phyloP scores from a whole-genome alignment of 1,140 invertebrate genomes.

The Drosophila bipectinata region DNA sequence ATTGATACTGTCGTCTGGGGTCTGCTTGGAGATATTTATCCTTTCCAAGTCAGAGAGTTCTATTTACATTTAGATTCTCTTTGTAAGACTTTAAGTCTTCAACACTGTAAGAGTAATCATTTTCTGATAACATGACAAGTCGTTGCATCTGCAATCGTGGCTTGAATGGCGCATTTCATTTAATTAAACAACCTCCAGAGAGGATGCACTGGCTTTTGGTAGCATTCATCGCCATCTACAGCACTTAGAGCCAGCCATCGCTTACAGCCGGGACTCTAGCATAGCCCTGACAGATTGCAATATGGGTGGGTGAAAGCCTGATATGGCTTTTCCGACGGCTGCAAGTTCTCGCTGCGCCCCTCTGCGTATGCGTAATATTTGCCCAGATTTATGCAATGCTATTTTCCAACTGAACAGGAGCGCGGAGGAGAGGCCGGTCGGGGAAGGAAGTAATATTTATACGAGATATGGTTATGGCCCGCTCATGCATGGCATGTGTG shows the following conservation, averaged over 20 bases:
- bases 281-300: conserved; percentile 32
- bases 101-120: not conserved
- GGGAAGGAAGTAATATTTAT: conserved; percentile 44
- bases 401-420: conserved; percentile 11
- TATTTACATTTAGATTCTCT: no score
- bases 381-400: conserved; percentile 71
- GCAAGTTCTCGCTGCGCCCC: not conserved
- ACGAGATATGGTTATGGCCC: conserved; percentile 41
- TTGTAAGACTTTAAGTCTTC: not conserved
- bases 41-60: no score
- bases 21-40: not conserved
- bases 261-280: conserved; percentile 36
- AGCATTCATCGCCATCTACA: conserved; percentile 48
- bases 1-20: conserved; percentile 5
- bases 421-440: no score
- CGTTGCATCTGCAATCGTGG: not conserved
- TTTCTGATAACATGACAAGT: not conserved
- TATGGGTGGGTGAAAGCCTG: conserved; percentile 13
- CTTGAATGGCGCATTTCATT: conserved; percentile 40
- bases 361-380: conserved; percentile 64
- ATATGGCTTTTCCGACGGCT: conserved; percentile 25
- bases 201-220: conserved; percentile 20
- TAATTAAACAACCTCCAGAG: conserved; percentile 38
- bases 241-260: conserved; percentile 59
- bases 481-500: conserved; percentile 33